phyloP scores from a whole-genome alignment of 2,888 invertebrate genomes.

The Eilema depressum region DNA sequence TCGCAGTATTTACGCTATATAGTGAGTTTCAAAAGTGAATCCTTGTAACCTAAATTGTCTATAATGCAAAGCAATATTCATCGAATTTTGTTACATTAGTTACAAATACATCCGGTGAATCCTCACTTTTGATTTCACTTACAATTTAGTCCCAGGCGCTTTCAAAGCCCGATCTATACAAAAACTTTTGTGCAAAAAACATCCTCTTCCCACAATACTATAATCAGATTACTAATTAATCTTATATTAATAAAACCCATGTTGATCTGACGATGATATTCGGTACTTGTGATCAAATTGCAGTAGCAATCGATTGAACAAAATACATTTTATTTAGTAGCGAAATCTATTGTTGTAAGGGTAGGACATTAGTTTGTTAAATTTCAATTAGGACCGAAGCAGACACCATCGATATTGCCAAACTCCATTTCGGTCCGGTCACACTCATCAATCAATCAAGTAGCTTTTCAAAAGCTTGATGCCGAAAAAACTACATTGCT shows the following conservation, averaged over 20 bases:
- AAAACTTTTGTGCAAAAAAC: constrained; percentile 42
- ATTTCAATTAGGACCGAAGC: not conserved
- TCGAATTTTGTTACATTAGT: not conserved
- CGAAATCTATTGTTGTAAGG: not conserved
- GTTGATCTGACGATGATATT: not conserved
- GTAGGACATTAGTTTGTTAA: not conserved
- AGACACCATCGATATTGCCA: not conserved
- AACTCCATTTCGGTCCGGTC: not conserved
- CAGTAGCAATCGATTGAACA: not conserved
- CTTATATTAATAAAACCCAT: constrained; percentile 12
- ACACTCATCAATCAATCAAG: not conserved
- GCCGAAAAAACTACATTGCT: not conserved
- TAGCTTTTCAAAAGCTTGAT: not conserved
- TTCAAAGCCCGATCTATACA: constrained; percentile 2
- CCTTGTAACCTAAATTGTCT: not conserved
- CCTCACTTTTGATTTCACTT: constrained; percentile 5
- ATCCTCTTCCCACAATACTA: constrained; percentile 22
- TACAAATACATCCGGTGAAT: not conserved
- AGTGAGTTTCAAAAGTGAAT: not conserved
- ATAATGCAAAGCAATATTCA: not conserved
- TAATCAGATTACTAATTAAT: constrained; percentile 19
- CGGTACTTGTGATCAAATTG: not conserved
- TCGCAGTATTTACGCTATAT: too few species aligned
- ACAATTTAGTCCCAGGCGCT: constrained; percentile 4
- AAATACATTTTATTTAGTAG: constrained; percentile 1